Evolutionary conservation across 2,113 vertebrate species (phyloP), one percentile per base, ranked within the genome.

Genomic region (Kryptolebias marmoratus): DNA sequence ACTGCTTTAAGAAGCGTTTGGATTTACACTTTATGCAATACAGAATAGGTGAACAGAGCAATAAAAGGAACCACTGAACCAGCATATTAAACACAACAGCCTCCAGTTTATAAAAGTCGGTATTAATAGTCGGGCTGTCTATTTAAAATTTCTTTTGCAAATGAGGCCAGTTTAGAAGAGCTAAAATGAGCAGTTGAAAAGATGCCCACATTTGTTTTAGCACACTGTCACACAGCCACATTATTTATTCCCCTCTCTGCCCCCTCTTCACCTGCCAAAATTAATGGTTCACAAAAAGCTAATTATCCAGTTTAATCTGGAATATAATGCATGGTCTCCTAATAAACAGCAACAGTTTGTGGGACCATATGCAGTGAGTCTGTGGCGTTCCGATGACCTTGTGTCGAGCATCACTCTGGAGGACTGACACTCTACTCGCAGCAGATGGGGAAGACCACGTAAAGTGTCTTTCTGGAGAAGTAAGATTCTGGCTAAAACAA

Each of bases 121-220:
- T 86, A 88, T 92, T 93, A 93, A 93, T 90, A 92, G 92, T 88
- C 82, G 44, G 63, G 27, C 71, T 62, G 73, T 87, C 85, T 81
- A 80, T 91, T 94, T 91, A 90, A 93, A 94, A 93, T 93, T 94
- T 94, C n/a, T 89, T 93, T 91, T 90, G 86, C 85, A 92, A 94
- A 92, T 90, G 85, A 93, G 92, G 91, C 89, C 92, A 92, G 93
- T 93, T 87, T 94, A 90, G 85, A 91, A 57, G 80, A 90, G 84
- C 86, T 86, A 83, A 91, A 92, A 91, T 71, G 77, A 87, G 82
- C 75, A 75, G 83, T 83, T 90, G 92, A 88, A 93, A 89, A 85
- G 75, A 85, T 91, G 91, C 88, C 92, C 84, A 86, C 93, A 87
- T 86, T 92, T 92, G 90, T 92, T 93, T 4, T 90, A 88, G 62